Base-by-base conservation (phyloP, 2,888 invertebrate species). In the Dasypolia templi region DNA sequence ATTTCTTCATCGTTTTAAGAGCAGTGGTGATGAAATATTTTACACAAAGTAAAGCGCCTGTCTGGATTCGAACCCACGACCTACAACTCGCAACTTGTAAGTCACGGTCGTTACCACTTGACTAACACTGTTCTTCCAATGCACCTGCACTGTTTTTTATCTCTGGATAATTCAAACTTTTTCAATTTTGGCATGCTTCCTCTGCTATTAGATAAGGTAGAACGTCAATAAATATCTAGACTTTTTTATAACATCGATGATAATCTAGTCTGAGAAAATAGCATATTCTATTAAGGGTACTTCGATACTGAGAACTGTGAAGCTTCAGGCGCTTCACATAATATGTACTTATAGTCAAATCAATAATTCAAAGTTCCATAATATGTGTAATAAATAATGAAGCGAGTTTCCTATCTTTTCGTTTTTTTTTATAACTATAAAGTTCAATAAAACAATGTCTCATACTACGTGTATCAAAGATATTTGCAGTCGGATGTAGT, bases 401-500 rank as follows among this genome's bases (percentile, higher is more conserved):
- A n/a, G n/a, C n/a, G n/a, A n/a, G n/a, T n/a, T n/a, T n/a, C n/a
- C n/a, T n/a, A n/a, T n/a, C n/a, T n/a, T n/a, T n/a, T n/a, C n/a
- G n/a, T n/a, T n/a, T n/a, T n/a, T n/a, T n/a, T 1, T 46, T 32
- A 46, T 46, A 5, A 22, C 14, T n/a, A 46, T 14, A 29, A 44
- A 63, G 32, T 32, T 19, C 26, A 49, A 39, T 46, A n/a, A 26
- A 46, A n/a, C n/a, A 51, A 17, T 19, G 14, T 19, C 9, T 9
- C 1, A 22, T 42, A 39, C 11, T 32, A 6, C 3, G 9, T 62
- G 29, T 62, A 26, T 22, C 44, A 70, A 51, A 70, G 42, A n/a
- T 70, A 70, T 70, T 64, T 49, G 17, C 53, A 12, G 49, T 53
- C 42, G 79, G 79, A 79, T 74, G 62, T 66, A 80, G 35, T 32